Conservation (phyloP, 2,888 invertebrate genomes). For the Thyatira batis region DNA sequence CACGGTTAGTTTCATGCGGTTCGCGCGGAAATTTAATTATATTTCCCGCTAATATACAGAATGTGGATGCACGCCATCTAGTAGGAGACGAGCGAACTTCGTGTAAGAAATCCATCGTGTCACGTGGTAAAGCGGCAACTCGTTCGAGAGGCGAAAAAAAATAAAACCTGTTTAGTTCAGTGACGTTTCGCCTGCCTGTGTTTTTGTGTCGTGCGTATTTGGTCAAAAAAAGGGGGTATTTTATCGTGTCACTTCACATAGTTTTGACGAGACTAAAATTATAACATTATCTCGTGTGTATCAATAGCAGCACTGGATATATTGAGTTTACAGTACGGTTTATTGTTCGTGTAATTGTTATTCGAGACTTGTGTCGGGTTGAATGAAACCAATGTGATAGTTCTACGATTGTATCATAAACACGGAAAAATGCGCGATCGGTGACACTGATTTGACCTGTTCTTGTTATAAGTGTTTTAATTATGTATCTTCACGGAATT, state of each 20-base stretch:
- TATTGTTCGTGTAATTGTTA: conserved; percentile 11
- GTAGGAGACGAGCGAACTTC: conserved; percentile 32
- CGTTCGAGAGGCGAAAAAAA: conserved; percentile 51
- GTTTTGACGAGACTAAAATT: neutral
- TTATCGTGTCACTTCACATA: neutral
- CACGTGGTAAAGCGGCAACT: conserved; percentile 51
- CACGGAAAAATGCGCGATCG: conserved; percentile 57
- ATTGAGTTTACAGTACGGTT: neutral
- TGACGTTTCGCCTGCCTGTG: conserved; percentile 64
- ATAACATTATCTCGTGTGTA: neutral
- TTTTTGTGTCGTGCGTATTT: conserved; percentile 66
- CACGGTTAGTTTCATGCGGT: conserved; percentile 57
- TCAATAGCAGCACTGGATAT: neutral
- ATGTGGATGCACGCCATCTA: conserved; percentile 52
- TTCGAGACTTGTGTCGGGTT: conserved; percentile 27
- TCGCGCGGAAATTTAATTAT: conserved; percentile 38
- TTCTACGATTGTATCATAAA: conserved; percentile 53
- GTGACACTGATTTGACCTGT: conserved; percentile 41
- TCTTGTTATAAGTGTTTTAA: conserved; percentile 12
- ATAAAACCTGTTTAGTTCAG: conserved; percentile 70
- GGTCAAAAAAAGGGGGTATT: conserved; percentile 5
- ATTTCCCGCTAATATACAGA: conserved; percentile 23
- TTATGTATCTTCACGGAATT: neutral
- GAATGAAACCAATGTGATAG: conserved; percentile 42
- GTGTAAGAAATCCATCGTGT: conserved; percentile 42